A percentile compares a stretch with the other conserved stretches of the same genome.
These are phyloP conservation scores for Empis livida DNA, from an alignment of 2,888 invertebrate species.

Conservation along the genomic window DNA sequence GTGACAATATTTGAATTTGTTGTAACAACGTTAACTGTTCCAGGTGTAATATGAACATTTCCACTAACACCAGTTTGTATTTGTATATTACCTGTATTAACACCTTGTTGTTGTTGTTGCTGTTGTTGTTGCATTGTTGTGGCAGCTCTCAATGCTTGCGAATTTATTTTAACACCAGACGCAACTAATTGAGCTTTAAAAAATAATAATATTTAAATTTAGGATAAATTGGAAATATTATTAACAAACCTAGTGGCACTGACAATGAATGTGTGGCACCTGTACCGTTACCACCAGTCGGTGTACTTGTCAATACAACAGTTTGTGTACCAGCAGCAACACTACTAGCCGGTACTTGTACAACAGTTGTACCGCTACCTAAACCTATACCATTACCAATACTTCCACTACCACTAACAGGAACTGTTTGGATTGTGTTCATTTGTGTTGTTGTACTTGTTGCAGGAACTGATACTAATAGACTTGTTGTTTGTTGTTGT, in stretches of 20 bases:
- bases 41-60: neutral
- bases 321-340: constrained; percentile 32
- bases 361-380: constrained; percentile 38
- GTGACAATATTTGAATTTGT: constrained; percentile 1
- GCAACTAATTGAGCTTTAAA: constrained; percentile 45
- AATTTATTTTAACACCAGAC: constrained; percentile 47
- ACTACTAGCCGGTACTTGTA: constrained; percentile 30
- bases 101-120: constrained; percentile 11
- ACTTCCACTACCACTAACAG: constrained; percentile 37
- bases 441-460: constrained; percentile 28
- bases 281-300: constrained; percentile 3
- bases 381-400: constrained; percentile 31
- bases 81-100: constrained; percentile 10
- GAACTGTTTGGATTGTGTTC: constrained; percentile 20
- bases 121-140: constrained; percentile 13
- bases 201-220: constrained; percentile 9
- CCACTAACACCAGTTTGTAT: neutral
- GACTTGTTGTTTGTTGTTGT: constrained; percentile 38
- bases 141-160: constrained; percentile 28
- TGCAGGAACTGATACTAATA: constrained; percentile 55
- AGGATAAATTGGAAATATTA: constrained; percentile 12
- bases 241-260: constrained; percentile 5
- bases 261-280: neutral
- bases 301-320: constrained; percentile 31
- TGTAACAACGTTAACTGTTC: neutral